Base-by-base conservation (phyloP, 2,888 invertebrate species). In the Brachyopa scutellaris region DNA sequence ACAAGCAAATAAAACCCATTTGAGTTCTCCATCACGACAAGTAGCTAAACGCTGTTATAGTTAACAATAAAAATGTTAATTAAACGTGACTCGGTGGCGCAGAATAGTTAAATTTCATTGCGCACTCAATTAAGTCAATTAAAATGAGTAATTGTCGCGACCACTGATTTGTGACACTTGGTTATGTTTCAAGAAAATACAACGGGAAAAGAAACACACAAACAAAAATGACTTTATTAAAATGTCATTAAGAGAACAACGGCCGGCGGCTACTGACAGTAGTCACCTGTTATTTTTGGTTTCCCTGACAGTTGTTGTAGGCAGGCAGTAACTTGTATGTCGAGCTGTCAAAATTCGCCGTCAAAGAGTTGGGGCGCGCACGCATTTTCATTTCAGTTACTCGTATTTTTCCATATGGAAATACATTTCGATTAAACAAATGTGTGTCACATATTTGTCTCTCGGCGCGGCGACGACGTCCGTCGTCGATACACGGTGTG, bases 61-160 rank as follows among this genome's bases (percentile, higher is more conserved):
- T 5, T 5, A 70, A 62, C 77, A 70, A 70, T 77, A 45, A 70
- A 77, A 77, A 61, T 62, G 61, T 53, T 77, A 77, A 77, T 70
- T 59, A 69, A 59, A 33, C 26, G 11, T 11, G 59, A 21, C 40
- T 61, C 40, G 38, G 26, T 36, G 31, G 26, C 66, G 45, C 53
- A 45, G 51, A 55, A 21, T 74, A 74, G 79, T 67, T 74, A 67
- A 67, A 73, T 61, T 67, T 67, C 66, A 67, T 74, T 79, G 74
- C 29, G 73, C 73, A 26, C 45, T 67, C 79, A 79, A 79, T 79
- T 74, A 74, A 73, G 79, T 79, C 45, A 67, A 66, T 67, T 53
- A 45, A 79, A 67, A 21, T 36, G 45, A 66, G 66, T 74, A 74
- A 79, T 79, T 67, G 74, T 53, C 21, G 36, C 53, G 53, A 53